Evolutionary conservation across 2,113 vertebrate genomes (phyloP).

Genomic region (Seriola dumerili): DNA sequence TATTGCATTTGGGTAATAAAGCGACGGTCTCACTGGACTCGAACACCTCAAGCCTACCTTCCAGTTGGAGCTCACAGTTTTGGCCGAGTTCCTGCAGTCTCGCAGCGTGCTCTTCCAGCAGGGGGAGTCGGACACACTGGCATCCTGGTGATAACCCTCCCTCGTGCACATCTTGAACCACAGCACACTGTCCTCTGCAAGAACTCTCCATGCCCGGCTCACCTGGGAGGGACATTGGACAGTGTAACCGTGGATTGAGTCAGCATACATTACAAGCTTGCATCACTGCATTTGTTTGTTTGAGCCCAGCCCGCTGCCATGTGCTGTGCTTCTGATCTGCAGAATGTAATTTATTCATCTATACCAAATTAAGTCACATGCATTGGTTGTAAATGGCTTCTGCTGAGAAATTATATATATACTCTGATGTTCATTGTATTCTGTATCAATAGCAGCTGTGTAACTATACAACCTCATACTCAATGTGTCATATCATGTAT

Average conservation of each 20-base stretch:
- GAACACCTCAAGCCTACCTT: conserved; percentile 85
- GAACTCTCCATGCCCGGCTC: conserved; percentile 92
- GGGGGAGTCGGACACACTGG: conserved; percentile 87
- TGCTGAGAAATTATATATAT: too few species aligned
- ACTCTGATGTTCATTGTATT: too few species aligned
- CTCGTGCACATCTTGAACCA: conserved; percentile 91
- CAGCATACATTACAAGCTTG: conserved; percentile 62
- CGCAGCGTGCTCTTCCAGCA: conserved; percentile 93
- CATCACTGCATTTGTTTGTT: conserved; percentile 43
- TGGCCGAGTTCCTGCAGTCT: conserved; percentile 88
- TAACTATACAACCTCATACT: too few species aligned
- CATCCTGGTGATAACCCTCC: conserved; percentile 87
- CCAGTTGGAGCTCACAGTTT: conserved; percentile 91
- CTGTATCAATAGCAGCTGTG: too few species aligned
- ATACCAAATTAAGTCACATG: conserved; percentile 21
- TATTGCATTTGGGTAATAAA: not conserved
- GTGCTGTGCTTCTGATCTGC: too few species aligned
- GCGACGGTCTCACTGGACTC: not conserved
- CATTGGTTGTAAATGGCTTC: too few species aligned
- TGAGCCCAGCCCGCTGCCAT: too few species aligned
- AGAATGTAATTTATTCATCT: conserved; percentile 46
- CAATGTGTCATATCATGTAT: too few species aligned
- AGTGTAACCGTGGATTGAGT: conserved; percentile 38
- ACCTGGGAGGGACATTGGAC: conserved; percentile 86
- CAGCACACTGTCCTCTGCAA: conserved; percentile 93